These are phyloP conservation scores for Chaetodon trifasciatus DNA, from an alignment of 2,797 vertebrate genomes.

Conservation along the genomic window DNA sequence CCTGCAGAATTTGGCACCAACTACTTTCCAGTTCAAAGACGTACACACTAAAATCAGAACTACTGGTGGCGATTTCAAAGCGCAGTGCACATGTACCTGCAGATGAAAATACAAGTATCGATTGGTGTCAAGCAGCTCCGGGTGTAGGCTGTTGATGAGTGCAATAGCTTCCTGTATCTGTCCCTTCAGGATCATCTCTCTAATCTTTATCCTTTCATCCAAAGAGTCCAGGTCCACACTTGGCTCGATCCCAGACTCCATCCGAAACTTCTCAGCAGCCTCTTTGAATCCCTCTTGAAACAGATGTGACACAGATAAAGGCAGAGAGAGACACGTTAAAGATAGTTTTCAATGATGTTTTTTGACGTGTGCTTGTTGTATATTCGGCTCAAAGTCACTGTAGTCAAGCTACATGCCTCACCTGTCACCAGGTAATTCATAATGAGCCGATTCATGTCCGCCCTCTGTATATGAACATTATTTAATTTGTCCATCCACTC, in stretches of 20 bases:
- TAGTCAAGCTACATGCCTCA: conserved; percentile 66
- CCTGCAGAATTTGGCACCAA: not conserved
- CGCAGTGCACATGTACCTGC: conserved; percentile 84
- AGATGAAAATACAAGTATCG: conserved; percentile 97
- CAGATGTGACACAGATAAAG: conserved; percentile 23
- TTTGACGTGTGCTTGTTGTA: not conserved
- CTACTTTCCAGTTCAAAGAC: not conserved
- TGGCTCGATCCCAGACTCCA: conserved; percentile 98
- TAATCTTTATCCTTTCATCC: conserved; percentile 96
- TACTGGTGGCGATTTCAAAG: not conserved
- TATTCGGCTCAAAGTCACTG: not conserved
- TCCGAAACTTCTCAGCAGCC: conserved; percentile 96
- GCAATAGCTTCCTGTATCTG: conserved; percentile 97
- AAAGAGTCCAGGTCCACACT: conserved; percentile 96
- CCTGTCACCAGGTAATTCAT: conserved; percentile 99
- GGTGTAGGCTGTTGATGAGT: conserved; percentile 95
- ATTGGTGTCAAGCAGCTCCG: conserved; percentile 95
- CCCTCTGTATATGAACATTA: conserved; percentile 96
- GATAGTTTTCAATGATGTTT: not conserved
- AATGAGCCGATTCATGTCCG: conserved; percentile 98
- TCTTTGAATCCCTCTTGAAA: conserved; percentile 96
- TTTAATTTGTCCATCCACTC: conserved; percentile 99
- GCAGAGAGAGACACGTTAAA: not conserved
- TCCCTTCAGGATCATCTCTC: conserved; percentile 97
- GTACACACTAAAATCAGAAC: not conserved